Percentiles rank a stretch among this genome's conserved stretches.
These are phyloP conservation scores for Muscicapa striata DNA, from an alignment of 2,797 vertebrate genomes.

Conservation along the genomic window DNA sequence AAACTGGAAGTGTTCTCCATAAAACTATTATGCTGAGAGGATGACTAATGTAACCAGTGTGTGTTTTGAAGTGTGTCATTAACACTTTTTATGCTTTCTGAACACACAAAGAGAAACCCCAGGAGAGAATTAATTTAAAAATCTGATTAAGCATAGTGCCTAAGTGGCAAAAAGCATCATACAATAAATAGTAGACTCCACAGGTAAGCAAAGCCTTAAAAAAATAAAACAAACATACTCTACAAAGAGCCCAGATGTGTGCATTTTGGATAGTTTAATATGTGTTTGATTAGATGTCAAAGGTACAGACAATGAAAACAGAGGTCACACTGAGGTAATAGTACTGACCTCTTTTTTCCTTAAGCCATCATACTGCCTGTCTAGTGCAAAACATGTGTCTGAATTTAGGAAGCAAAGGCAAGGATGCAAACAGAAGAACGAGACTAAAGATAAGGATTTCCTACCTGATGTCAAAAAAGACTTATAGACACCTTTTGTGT, in stretches of 20 bases:
- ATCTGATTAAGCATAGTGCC: constrained; percentile 57
- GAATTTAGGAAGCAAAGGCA: not conserved
- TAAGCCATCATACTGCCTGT: not conserved
- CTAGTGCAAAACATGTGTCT: not conserved
- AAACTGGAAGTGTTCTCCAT: constrained; percentile 18
- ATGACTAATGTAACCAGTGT: constrained; percentile 60
- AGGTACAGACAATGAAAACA: not conserved
- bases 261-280: not conserved
- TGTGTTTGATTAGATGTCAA: not conserved
- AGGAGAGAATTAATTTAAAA: constrained; percentile 63
- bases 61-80: constrained; percentile 55
- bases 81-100: constrained; percentile 62
- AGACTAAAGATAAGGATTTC: not conserved
- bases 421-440: not conserved
- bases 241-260: not conserved
- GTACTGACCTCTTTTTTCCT: not conserved
- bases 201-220: constrained; percentile 37
- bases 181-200: constrained; percentile 32
- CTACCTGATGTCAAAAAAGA: not conserved
- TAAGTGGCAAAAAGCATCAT: constrained; percentile 42
- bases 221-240: not conserved
- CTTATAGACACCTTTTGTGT: not conserved
- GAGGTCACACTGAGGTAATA: not conserved
- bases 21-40: constrained; percentile 37
- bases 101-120: constrained; percentile 58